Percentiles rank a stretch among this genome's conserved stretches.
These are phyloP conservation scores for Vidua chalybeata DNA, from an alignment of 2,113 vertebrate genomes.

Conservation along the genomic window DNA sequence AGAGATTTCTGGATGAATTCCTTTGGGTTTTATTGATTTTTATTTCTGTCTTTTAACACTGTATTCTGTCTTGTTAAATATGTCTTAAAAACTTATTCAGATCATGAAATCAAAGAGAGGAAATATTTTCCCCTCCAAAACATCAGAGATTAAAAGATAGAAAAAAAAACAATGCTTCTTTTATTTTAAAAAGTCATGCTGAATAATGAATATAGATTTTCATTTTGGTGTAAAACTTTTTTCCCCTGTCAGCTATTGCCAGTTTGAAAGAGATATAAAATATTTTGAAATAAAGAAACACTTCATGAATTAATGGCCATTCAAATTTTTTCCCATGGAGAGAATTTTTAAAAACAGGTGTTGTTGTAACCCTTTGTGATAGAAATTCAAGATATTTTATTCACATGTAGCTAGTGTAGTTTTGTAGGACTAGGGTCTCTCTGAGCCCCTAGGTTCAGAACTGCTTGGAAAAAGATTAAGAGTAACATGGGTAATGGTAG, in stretches of 20 bases:
- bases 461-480: not conserved
- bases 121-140: conserved; percentile 40
- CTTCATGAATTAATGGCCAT: not conserved
- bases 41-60: not conserved
- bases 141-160: not conserved
- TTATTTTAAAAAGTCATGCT: conserved; percentile 10
- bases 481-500: not conserved
- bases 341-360: not conserved
- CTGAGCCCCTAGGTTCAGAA: not conserved
- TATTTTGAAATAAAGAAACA: not conserved
- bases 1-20: not conserved
- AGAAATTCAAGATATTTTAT: not conserved
- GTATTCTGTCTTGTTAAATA: not conserved
- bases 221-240: not conserved
- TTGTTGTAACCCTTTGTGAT: not conserved
- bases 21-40: not conserved
- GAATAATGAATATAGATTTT: conserved; percentile 15
- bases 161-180: conserved; percentile 1
- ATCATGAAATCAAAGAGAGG: conserved; percentile 36
- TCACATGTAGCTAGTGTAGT: not conserved
- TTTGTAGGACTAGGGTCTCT: not conserved
- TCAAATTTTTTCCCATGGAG: not conserved
- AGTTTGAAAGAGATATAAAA: not conserved
- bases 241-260: not conserved
- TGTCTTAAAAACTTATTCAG: conserved; percentile 16